phyloP scores from a whole-genome alignment of 2,888 invertebrate species.

The Polia nebulosa region DNA sequence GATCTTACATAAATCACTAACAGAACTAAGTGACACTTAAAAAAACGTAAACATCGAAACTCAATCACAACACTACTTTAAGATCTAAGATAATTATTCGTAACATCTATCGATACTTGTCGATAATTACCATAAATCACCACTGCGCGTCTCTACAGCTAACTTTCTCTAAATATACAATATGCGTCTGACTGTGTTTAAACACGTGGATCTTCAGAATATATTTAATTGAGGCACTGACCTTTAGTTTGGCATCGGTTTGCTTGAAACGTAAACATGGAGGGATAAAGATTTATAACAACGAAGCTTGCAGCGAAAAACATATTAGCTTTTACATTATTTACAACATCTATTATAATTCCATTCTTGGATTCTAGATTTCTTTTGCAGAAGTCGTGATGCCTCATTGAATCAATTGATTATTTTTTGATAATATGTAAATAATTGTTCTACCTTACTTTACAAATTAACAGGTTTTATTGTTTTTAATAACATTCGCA shows the following conservation, averaged over 20 bases:
- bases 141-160: slow-evolving; percentile 21
- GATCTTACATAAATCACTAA: not conserved
- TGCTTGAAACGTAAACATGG: slow-evolving; percentile 9
- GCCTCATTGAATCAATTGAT: no score
- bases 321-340: not conserved
- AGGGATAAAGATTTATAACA: not conserved
- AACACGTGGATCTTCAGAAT: slow-evolving; percentile 32
- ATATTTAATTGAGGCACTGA: slow-evolving; percentile 47
- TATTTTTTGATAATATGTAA: no score
- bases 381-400: no score
- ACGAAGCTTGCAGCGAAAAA: not conserved
- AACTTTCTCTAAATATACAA: slow-evolving; percentile 40
- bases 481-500: no score
- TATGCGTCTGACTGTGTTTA: slow-evolving; percentile 6
- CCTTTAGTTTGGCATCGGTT: slow-evolving; percentile 22
- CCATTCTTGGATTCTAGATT: no score
- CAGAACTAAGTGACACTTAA: no score
- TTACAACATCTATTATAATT: not conserved
- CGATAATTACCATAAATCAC: slow-evolving; percentile 31
- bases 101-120: slow-evolving; percentile 1
- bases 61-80: not conserved
- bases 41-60: slow-evolving; percentile 15
- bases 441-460: no score
- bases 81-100: not conserved
- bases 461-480: no score